phyloP scores from a whole-genome alignment of 2,113 vertebrate species.

The Nibea coibor region DNA sequence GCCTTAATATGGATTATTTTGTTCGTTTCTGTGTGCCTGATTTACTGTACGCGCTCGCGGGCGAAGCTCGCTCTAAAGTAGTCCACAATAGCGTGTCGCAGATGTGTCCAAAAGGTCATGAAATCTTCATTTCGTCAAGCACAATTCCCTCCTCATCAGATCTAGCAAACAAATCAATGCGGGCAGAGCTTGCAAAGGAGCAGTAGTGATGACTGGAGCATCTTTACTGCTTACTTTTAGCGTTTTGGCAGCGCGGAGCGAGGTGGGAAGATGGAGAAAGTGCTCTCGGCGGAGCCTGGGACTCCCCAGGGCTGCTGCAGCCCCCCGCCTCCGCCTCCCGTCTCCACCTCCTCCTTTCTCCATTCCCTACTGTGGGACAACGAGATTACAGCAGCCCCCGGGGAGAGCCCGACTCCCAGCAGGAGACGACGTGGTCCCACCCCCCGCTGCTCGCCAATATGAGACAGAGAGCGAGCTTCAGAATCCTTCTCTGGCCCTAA shows the following conservation, averaged over 20 bases:
- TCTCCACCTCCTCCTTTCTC: slow-evolving; percentile 51
- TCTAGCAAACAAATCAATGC: slow-evolving; percentile 55
- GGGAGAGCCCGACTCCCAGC: slow-evolving; percentile 63
- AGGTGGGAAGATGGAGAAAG: slow-evolving; percentile 62
- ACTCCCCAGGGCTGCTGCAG: slow-evolving; percentile 65
- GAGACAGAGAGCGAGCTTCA: slow-evolving; percentile 45
- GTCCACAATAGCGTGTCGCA: slow-evolving; percentile 1
- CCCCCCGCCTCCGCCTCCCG: slow-evolving; percentile 57
- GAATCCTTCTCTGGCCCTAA: slow-evolving; percentile 34
- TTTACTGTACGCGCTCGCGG: not conserved
- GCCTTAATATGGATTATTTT: slow-evolving; percentile 30
- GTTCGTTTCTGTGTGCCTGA: not conserved
- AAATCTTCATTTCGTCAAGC: slow-evolving; percentile 27
- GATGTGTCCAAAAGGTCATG: slow-evolving; percentile 8
- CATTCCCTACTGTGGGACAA: slow-evolving; percentile 67
- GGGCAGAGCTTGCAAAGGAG: slow-evolving; percentile 31
- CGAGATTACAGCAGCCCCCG: slow-evolving; percentile 72
- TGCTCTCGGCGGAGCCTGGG: slow-evolving; percentile 53
- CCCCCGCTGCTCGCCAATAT: slow-evolving; percentile 45
- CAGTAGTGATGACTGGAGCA: slow-evolving; percentile 63
- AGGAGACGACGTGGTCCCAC: slow-evolving; percentile 29
- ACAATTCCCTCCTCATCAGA: slow-evolving; percentile 24
- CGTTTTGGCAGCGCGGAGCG: slow-evolving; percentile 38
- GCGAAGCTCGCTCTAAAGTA: not conserved
- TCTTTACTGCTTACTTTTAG: slow-evolving; percentile 70